These are phyloP conservation scores for Balanococcus diminutus DNA, from an alignment of 2,888 invertebrate species.

Conservation along the genomic window DNA sequence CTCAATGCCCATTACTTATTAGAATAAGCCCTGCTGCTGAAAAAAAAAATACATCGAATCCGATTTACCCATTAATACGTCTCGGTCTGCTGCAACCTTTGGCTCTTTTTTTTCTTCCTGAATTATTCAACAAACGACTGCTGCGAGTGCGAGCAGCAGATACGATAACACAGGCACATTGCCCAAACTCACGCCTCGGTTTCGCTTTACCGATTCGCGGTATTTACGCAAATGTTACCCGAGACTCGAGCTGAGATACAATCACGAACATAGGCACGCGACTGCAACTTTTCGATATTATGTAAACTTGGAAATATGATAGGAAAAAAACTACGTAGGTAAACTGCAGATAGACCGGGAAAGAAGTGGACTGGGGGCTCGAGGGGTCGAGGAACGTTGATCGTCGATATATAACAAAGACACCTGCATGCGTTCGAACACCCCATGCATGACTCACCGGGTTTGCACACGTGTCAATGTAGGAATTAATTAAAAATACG, in stretches of 20 bases:
- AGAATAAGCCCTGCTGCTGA: no score
- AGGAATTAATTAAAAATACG: conserved; percentile 49
- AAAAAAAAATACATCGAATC: no score
- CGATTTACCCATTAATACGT: no score
- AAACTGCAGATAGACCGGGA: background rate
- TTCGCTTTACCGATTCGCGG: background rate
- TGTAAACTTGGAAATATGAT: background rate
- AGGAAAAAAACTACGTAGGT: background rate
- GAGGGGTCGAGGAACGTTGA: background rate
- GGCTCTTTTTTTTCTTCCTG: no score
- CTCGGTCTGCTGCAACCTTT: no score
- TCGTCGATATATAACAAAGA: conserved; percentile 41
- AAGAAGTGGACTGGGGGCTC: background rate
- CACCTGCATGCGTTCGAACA: conserved; percentile 47
- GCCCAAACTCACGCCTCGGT: background rate
- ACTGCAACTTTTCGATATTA: no score
- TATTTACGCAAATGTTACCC: background rate
- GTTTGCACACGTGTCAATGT: conserved; percentile 53
- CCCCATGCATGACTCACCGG: conserved; percentile 54
- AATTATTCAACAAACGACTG: no score
- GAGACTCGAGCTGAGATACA: background rate
- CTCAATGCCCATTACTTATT: no score
- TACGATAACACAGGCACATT: no score
- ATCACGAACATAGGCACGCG: conserved; percentile 52
- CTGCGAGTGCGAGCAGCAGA: no score